Evolutionary conservation across 1,140 invertebrate genomes (phyloP), one percentile per base, ranked within the genome.

Genomic region (Trigoniulus corallinus): DNA sequence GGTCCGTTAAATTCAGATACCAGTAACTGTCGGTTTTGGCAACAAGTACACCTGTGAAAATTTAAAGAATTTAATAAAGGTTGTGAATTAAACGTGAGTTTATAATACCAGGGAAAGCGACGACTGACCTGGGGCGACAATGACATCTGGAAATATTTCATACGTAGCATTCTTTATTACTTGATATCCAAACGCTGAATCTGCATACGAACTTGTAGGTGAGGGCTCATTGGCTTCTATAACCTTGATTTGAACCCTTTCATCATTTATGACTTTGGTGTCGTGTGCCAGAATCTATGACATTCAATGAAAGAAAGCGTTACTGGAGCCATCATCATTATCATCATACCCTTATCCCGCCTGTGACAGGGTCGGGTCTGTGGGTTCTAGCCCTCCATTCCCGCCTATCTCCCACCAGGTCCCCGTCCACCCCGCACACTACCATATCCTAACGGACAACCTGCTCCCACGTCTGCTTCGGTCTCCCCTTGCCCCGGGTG

Each of bases 11-110:
- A 21, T 64, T 52, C 12, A 67, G 52, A 58, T 74, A 77, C 61
- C 71, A 68, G 41, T 59, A 62, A 1, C 72, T 72, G 57, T 77
- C 75, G 25, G 75, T 77, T 52, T 74, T 74, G 20, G 66, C 75
- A 4, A 74, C 59, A 61, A 74, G 61, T 2, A 69, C 57, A 47
- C 59, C 72, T 73, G 58, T 24, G 61, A 62, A 42, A 45, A 48
- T 44, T n/a, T 41, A 20, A 39, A 26, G 3, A 13, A 26, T 24
- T 42, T 45, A 18, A 10, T 3, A 2, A 52, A 15, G 43, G 48
- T 50, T 15, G 15, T 15, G 23, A 39, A 39, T 18, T 12, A 4
- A 2, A 54, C 22, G n/a, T n/a, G n/a, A n/a, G n/a, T n/a, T n/a
- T n/a, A n/a, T n/a, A n/a, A n/a, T n/a, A n/a, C n/a, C n/a, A n/a